Percentiles rank a stretch among this genome's conserved stretches.
These are phyloP conservation scores for Heliconius ismenius DNA, from an alignment of 2,888 invertebrate genomes.

Conservation along the genomic window DNA sequence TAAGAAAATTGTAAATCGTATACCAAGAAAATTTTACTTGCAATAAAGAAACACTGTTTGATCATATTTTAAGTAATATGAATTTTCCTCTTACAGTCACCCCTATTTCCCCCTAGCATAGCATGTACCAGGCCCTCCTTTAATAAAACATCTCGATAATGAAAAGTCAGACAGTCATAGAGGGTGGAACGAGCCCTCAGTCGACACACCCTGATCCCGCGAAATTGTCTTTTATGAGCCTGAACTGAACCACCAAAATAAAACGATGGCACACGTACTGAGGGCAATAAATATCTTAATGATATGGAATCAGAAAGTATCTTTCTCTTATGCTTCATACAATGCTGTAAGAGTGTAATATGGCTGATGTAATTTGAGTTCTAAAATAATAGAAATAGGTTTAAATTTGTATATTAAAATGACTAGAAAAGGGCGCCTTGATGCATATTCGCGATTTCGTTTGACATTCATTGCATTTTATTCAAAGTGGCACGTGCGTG, in stretches of 20 bases:
- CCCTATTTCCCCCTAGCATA: constrained; percentile 67
- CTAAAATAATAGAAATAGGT: constrained; percentile 53
- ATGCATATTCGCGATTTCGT: constrained; percentile 57
- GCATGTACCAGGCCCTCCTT: constrained; percentile 68
- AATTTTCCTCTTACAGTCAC: constrained; percentile 48
- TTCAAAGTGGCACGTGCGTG: constrained; percentile 75
- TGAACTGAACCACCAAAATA: constrained; percentile 62
- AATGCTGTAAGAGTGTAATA: constrained; percentile 57
- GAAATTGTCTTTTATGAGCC: constrained; percentile 64
- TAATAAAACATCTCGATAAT: constrained; percentile 83
- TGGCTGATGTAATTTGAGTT: constrained; percentile 53
- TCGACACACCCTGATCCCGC: constrained; percentile 48
- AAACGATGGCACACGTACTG: constrained; percentile 56
- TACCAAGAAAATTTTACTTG: neutral
- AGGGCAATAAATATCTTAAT: constrained; percentile 79
- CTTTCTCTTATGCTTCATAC: constrained; percentile 53
- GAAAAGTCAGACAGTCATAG: constrained; percentile 81
- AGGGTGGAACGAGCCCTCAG: constrained; percentile 77
- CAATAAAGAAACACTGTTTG: neutral
- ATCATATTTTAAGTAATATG: neutral
- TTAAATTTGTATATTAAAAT: constrained; percentile 30
- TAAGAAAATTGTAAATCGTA: neutral
- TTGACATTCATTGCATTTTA: constrained; percentile 81
- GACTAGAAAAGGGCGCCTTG: constrained; percentile 47
- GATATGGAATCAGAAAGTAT: constrained; percentile 81